These are phyloP conservation scores for Paratilapia polleni DNA, from an alignment of 2,113 vertebrate genomes.

Conservation along the genomic window DNA sequence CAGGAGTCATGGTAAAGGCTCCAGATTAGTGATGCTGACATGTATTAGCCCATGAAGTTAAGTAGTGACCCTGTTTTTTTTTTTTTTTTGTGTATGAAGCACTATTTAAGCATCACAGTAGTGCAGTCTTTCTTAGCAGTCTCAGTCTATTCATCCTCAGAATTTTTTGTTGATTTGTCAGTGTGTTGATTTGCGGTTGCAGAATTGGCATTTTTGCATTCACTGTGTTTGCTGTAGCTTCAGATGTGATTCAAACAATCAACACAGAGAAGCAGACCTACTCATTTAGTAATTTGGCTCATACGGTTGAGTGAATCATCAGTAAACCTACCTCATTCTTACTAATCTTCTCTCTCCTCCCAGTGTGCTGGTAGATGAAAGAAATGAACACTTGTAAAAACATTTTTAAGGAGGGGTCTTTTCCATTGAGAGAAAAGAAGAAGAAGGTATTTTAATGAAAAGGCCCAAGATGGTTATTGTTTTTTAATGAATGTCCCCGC, in stretches of 20 bases:
- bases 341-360: conserved; percentile 13
- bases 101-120: neutral
- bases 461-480: conserved; percentile 1
- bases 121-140: neutral
- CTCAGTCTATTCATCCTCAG: neutral
- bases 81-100: neutral
- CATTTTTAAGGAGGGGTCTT: neutral
- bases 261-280: neutral
- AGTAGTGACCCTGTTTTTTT: neutral
- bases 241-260: conserved; percentile 3
- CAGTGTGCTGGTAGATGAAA: conserved; percentile 18
- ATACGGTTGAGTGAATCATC: conserved; percentile 12
- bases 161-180: no score
- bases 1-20: neutral
- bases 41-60: neutral
- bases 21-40: neutral
- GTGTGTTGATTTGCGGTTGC: neutral
- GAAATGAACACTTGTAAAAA: neutral
- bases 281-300: conserved; percentile 15
- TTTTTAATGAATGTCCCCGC: conserved; percentile 20
- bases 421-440: conserved; percentile 5
- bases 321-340: conserved; percentile 19
- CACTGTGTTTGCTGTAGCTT: neutral
- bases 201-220: neutral
- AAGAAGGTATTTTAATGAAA: conserved; percentile 35